Conservation (phyloP, 2,888 invertebrate species). For the Drosophila anceps region DNA sequence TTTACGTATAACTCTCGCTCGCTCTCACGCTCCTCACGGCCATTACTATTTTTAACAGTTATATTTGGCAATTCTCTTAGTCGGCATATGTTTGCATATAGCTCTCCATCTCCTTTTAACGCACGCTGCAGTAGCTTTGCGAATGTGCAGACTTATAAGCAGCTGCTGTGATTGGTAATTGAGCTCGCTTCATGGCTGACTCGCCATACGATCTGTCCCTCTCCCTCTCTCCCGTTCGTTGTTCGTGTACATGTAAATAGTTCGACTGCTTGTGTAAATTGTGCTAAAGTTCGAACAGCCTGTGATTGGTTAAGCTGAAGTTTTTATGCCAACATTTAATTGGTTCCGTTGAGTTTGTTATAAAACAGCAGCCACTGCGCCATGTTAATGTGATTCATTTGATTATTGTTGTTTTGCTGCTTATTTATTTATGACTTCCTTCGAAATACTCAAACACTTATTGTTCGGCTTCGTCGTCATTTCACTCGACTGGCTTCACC, state of each 20-base stretch:
- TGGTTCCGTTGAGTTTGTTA: neutral
- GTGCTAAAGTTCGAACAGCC: neutral
- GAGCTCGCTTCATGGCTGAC: neutral
- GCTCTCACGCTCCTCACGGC: neutral
- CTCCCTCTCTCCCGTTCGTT: neutral
- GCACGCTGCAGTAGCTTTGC: neutral
- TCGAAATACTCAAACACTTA: neutral
- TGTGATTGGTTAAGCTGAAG: conserved; percentile 2
- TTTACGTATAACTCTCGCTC: neutral
- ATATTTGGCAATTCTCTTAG: neutral
- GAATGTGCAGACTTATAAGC: neutral
- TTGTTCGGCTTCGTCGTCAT: neutral
- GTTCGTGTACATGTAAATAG: neutral
- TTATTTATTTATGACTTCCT: conserved; percentile 14
- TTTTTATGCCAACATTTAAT: neutral
- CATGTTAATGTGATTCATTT: conserved; percentile 10
- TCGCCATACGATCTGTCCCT: neutral
- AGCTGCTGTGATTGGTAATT: neutral
- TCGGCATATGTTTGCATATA: neutral
- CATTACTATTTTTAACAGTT: neutral
- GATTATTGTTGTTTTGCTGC: conserved; percentile 14
- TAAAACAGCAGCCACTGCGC: neutral
- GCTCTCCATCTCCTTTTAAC: neutral
- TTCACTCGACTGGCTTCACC: neutral
- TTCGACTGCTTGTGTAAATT: neutral